These are phyloP conservation scores for Coccyzus lansbergi DNA, from an alignment of 2,797 vertebrate species.

Conservation along the genomic window DNA sequence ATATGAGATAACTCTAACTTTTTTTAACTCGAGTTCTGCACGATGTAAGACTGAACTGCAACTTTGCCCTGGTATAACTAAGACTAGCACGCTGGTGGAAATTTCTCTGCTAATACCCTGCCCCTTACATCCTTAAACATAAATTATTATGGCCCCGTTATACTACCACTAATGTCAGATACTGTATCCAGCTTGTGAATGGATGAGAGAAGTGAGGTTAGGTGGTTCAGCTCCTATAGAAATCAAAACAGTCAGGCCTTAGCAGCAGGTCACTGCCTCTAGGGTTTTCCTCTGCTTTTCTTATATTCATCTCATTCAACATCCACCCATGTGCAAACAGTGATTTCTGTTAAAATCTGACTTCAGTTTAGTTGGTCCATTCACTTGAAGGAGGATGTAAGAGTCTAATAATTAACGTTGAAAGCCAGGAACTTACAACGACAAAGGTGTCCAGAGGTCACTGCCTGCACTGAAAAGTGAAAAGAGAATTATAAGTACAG, in stretches of 20 bases:
- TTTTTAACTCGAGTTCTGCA: not conserved
- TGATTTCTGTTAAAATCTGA: not conserved
- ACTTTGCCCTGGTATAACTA: not conserved
- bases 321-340: not conserved
- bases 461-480: not conserved
- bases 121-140: not conserved
- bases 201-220: not conserved
- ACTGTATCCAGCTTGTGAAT: not conserved
- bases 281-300: not conserved
- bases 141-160: not conserved
- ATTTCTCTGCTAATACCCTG: not conserved
- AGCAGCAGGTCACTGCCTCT: not conserved
- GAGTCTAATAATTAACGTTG: not conserved
- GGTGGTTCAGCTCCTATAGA: not conserved
- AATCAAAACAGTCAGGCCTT: not conserved
- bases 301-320: not conserved
- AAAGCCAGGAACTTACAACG: not conserved
- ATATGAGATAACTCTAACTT: not conserved
- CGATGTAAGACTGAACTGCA: not conserved
- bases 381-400: not conserved
- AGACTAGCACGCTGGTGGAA: not conserved
- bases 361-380: not conserved
- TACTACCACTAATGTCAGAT: not conserved
- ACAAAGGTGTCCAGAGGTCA: not conserved
- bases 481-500: not conserved